These are phyloP conservation scores for Cathartes aura DNA, from an alignment of 2,113 vertebrate genomes.

Conservation along the genomic window DNA sequence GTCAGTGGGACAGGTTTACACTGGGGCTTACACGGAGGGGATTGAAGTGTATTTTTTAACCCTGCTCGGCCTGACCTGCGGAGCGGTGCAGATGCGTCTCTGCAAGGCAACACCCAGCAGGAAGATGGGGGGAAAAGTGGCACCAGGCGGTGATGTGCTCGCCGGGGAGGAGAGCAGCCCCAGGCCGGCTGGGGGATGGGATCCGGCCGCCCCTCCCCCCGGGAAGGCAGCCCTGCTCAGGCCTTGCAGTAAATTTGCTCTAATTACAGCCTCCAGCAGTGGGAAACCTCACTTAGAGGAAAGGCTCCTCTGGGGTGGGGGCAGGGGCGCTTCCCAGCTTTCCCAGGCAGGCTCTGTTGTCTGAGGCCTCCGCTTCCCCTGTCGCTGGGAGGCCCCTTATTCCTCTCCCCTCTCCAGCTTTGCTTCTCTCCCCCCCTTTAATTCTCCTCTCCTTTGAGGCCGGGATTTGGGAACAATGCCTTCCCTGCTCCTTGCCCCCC, in stretches of 20 bases:
- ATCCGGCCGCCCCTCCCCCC: slow-evolving; percentile 56
- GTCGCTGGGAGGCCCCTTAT: slow-evolving; percentile 66
- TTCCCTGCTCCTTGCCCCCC: slow-evolving; percentile 42
- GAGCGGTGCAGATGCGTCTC: not conserved
- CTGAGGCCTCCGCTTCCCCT: slow-evolving; percentile 62
- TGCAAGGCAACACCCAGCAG: not conserved
- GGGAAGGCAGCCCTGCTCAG: slow-evolving; percentile 72
- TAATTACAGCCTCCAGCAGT: slow-evolving; percentile 82
- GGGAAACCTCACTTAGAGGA: slow-evolving; percentile 82
- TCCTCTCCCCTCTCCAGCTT: slow-evolving; percentile 56
- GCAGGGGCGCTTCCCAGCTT: slow-evolving; percentile 60
- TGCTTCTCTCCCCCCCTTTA: slow-evolving; percentile 39
- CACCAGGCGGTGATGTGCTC: slow-evolving; percentile 2
- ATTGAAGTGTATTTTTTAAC: slow-evolving; percentile 65
- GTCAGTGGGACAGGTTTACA: slow-evolving; percentile 73
- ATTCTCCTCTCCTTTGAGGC: slow-evolving; percentile 58
- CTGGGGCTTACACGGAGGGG: slow-evolving; percentile 41
- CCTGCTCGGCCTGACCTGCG: not conserved
- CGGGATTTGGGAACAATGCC: slow-evolving; percentile 41
- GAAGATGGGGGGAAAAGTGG: slow-evolving; percentile 21
- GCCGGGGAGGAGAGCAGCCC: slow-evolving; percentile 22
- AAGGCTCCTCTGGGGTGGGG: slow-evolving; percentile 69
- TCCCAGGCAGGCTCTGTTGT: slow-evolving; percentile 67
- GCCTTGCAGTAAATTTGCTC: slow-evolving; percentile 78
- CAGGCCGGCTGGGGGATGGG: slow-evolving; percentile 39